Base-by-base conservation (phyloP, 2,113 vertebrate species). In the Mesembrinibis cayennensis region DNA sequence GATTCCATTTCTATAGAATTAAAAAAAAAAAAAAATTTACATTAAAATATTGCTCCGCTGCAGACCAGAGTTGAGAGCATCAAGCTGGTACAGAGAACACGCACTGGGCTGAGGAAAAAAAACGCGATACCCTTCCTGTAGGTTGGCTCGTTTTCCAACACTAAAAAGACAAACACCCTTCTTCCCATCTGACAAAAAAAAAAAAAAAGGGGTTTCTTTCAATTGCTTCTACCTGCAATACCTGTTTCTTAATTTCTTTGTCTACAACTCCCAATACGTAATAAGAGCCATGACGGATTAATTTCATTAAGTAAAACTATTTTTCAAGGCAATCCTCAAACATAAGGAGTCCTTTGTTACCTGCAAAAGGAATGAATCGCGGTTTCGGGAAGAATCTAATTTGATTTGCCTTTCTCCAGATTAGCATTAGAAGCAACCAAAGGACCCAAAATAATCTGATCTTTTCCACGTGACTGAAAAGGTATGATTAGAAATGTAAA, bases 231-330 rank as follows among this genome's bases (percentile, higher is more conserved):
- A n/a, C 47, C 42, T 79, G 66, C 49, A 89, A 52, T 96, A 93
- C 73, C 87, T 69, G 16, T 90, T 95, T 93, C 89, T 76, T 90
- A 56, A 69, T 87, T 89, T 87, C 91, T 95, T 96, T 94, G 89
- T 93, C 73, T 82, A 61, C 70, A 61, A 61, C 47, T 65, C 80
- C 71, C 36, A 88, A 44, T 52, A 76, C 0, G 70, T 80, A 97
- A 87, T 81, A 87, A 82, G 82, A 95, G 74, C 69, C 93, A 65
- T 5, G 34, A 65, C 53, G 90, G 95, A 92, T 90, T 86, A 67
- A 82, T 92, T 97, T 85, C 93, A 95, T 86, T 59, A 95, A 93
- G 67, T 34, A 63, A 77, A 85, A 62, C 61, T 76, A 82, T 72
- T 95, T 95, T 95, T 95, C 93, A 95, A 73, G 69, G 93, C 36